phyloP scores from a whole-genome alignment of 2,888 invertebrate species.

The Lasioglossum pauxillum region DNA sequence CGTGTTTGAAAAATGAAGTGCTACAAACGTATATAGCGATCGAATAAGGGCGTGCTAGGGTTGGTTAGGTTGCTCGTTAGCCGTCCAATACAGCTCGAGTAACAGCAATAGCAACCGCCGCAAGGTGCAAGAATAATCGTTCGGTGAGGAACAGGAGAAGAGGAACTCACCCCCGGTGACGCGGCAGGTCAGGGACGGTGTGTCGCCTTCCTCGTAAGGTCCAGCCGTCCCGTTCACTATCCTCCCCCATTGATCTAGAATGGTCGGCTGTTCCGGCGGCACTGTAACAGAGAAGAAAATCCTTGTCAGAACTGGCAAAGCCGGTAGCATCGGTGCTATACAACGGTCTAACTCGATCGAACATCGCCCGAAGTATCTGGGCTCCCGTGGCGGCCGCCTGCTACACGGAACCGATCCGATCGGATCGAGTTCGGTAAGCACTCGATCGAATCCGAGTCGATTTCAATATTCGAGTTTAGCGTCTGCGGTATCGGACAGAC shows the following conservation, averaged over 20 bases:
- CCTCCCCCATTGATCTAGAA: conserved; percentile 93
- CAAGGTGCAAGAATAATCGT: conserved; percentile 4
- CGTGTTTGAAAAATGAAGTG: not conserved
- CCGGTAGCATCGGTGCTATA: not conserved
- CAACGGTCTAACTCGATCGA: conserved; percentile 14
- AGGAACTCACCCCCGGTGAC: conserved; percentile 92
- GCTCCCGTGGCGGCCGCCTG: not conserved
- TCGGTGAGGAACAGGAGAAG: not conserved
- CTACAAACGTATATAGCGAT: not conserved
- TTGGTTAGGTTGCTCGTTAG: not conserved
- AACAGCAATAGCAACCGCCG: not conserved
- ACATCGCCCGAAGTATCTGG: not conserved
- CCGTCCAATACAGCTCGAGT: not conserved
- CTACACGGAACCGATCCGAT: not conserved
- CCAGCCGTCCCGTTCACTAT: conserved; percentile 93
- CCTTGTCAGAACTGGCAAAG: conserved; percentile 9
- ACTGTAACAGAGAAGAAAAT: conserved; percentile 87
- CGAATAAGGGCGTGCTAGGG: not conserved
- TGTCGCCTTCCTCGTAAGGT: conserved; percentile 94
- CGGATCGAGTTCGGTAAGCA: not conserved
- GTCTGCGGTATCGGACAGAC: not conserved
- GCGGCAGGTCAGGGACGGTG: conserved; percentile 93
- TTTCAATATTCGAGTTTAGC: conserved; percentile 1
- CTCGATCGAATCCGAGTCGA: not conserved
- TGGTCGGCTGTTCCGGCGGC: conserved; percentile 94